phyloP scores from a whole-genome alignment of 2,888 invertebrate genomes.

The Drosophila parthenogenetica region DNA sequence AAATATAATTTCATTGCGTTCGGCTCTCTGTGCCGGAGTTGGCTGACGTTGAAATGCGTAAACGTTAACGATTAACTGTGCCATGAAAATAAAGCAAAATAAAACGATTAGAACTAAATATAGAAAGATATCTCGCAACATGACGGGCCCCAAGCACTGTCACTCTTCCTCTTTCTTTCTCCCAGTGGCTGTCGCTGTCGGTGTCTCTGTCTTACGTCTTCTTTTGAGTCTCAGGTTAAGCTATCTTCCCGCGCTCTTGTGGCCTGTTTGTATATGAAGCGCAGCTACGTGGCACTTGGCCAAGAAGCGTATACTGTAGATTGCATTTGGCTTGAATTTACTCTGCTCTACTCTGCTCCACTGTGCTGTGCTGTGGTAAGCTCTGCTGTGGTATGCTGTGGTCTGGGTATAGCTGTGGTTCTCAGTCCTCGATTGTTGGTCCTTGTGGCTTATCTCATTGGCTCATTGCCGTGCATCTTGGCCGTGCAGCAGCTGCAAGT shows the following conservation, averaged over 20 bases:
- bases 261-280: conserved; percentile 6
- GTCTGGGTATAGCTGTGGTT: no score
- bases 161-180: conserved; percentile 8
- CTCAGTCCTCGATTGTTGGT: conserved; percentile 2
- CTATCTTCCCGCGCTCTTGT: conserved; percentile 15
- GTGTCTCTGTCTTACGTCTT: not conserved
- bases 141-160: conserved; percentile 61
- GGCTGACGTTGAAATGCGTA: conserved; percentile 84
- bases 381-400: not conserved
- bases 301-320: conserved; percentile 48
- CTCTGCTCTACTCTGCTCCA: conserved; percentile 5
- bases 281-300: conserved; percentile 52
- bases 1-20: conserved; percentile 83
- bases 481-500: conserved; percentile 48
- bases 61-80: conserved; percentile 84
- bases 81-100: conserved; percentile 84
- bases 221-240: not conserved
- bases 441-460: conserved; percentile 54
- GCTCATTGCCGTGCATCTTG: conserved; percentile 53
- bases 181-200: conserved; percentile 10
- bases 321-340: conserved; percentile 40
- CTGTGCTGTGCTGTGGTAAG: not conserved
- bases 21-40: conserved; percentile 77
- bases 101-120: conserved; percentile 84
- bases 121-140: conserved; percentile 84